phyloP scores from a whole-genome alignment of 2,113 vertebrate genomes.

The Eptesicus fuscus region DNA sequence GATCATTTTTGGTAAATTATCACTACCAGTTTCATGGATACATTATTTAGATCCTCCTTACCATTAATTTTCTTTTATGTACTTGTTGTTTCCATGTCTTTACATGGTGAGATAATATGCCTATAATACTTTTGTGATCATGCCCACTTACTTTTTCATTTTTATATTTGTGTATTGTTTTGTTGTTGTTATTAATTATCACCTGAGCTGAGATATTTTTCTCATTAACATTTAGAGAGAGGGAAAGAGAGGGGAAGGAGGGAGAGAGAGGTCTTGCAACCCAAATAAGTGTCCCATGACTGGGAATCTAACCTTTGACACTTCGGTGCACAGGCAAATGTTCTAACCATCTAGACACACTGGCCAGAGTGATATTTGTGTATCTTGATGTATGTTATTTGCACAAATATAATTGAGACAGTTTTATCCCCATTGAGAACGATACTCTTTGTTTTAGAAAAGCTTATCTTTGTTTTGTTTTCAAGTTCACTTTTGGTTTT shows the following conservation, averaged over 20 bases:
- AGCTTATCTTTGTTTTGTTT: background rate
- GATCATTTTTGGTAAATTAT: background rate
- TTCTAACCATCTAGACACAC: no score
- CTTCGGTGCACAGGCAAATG: no score
- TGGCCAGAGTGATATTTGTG: background rate
- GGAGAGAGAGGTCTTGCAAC: no score
- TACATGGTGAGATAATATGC: background rate
- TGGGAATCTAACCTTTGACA: no score
- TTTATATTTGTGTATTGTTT: background rate
- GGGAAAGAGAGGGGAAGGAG: no score
- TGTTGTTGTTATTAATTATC: no score
- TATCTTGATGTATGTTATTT: background rate
- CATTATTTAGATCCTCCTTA: background rate
- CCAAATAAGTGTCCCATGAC: no score
- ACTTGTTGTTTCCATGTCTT: background rate
- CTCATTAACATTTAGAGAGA: no score
- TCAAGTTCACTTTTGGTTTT: background rate
- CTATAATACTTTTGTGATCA: background rate
- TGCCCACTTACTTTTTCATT: background rate
- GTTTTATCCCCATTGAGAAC: background rate
- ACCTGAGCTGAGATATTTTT: no score
- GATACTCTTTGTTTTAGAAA: background rate
- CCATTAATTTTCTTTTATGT: background rate
- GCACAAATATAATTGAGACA: background rate
- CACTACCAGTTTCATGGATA: background rate